Evolutionary conservation across 2,113 vertebrate genomes (phyloP).

Genomic region (Aptenodytes forsteri): DNA sequence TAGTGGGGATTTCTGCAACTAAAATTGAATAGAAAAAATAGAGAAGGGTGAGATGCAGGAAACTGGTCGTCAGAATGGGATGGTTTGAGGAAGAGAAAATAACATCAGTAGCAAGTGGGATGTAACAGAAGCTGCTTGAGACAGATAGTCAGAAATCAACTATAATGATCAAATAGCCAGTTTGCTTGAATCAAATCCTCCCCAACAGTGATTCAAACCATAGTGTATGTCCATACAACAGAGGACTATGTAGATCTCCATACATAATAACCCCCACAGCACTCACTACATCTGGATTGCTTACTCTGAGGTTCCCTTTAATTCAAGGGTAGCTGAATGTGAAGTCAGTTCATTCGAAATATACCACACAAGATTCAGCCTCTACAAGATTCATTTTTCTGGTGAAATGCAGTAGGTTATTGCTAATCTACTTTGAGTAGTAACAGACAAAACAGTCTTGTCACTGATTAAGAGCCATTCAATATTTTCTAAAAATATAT

Average conservation of each 20-base stretch:
- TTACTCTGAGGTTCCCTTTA: neutral
- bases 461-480: conserved; percentile 35
- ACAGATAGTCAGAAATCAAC: neutral
- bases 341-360: neutral
- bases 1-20: neutral
- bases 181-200: neutral
- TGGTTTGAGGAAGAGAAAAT: neutral
- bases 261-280: neutral
- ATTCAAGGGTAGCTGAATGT: neutral
- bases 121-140: neutral
- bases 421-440: neutral
- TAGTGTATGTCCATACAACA: neutral
- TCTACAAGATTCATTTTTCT: neutral
- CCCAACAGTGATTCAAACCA: neutral
- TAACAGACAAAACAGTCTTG: neutral
- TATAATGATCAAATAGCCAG: neutral
- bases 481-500: conserved; percentile 57
- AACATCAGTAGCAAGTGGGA: neutral
- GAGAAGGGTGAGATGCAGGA: neutral
- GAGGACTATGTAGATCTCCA: neutral
- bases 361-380: neutral
- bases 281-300: neutral
- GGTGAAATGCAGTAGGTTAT: neutral
- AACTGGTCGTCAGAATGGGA: neutral
- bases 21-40: neutral